A percentile compares a stretch with the other conserved stretches of the same genome.
phyloP scores from a whole-genome alignment of 2,113 vertebrate species.

The Excalfactoria chinensis region DNA sequence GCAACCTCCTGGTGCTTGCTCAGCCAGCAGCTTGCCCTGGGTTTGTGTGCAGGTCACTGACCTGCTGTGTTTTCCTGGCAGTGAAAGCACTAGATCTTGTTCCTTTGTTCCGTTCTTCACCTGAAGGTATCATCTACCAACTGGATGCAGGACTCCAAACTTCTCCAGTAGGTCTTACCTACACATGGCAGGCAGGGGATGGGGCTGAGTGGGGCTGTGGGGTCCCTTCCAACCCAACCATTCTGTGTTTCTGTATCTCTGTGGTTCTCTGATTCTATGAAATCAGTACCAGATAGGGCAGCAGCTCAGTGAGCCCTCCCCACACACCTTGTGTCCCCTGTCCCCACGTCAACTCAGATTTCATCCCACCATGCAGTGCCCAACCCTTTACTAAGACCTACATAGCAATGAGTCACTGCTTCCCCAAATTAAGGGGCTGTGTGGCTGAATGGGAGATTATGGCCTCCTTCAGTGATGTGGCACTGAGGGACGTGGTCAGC shows the following conservation, averaged over 20 bases:
- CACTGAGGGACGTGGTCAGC: not conserved
- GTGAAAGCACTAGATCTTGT: not conserved
- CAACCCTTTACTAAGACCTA: not conserved
- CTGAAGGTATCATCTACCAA: not conserved
- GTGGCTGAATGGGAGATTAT: not conserved
- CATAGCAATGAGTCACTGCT: not conserved
- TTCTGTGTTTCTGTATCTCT: not conserved
- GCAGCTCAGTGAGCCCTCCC: not conserved
- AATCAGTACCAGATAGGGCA: not conserved
- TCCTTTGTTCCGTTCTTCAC: conserved; percentile 13
- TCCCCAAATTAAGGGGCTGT: not conserved
- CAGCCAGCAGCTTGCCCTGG: not conserved
- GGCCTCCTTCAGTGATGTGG: not conserved
- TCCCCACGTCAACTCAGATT: fast-evolving
- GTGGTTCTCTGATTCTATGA: not conserved
- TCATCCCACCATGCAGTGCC: not conserved
- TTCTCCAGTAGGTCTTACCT: not conserved
- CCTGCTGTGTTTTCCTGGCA: not conserved
- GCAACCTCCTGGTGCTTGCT: not conserved
- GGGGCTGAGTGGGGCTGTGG: not conserved
- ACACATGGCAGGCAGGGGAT: too few species aligned
- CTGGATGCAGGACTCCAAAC: not conserved
- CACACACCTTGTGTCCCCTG: fast-evolving
- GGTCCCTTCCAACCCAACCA: not conserved
- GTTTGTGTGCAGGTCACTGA: not conserved